Evolutionary conservation across 2,888 invertebrate genomes (phyloP).

Genomic region (Pristionchus arcanus): DNA sequence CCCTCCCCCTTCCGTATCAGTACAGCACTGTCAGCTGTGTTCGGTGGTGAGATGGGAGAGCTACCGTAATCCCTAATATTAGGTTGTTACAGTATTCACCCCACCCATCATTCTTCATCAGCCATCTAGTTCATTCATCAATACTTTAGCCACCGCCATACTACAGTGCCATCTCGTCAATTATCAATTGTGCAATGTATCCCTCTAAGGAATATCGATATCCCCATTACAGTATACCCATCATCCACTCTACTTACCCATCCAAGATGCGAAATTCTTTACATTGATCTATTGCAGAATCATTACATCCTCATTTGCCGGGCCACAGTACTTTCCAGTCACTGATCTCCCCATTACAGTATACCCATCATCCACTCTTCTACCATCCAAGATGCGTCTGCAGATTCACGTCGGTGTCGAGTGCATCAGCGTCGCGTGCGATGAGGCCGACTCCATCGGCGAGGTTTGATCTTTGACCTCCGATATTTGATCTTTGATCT

Average conservation of each 20-base stretch:
- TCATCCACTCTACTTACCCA: not conserved
- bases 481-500: not conserved
- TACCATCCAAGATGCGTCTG: slow-evolving; percentile 62
- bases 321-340: too few species aligned
- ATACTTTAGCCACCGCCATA: too few species aligned
- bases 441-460: slow-evolving; percentile 63
- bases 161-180: too few species aligned
- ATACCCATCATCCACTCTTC: not conserved
- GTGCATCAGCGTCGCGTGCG: slow-evolving; percentile 68
- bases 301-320: too few species aligned
- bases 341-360: not conserved
- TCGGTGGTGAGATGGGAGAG: not conserved
- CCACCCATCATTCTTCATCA: not conserved
- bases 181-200: too few species aligned
- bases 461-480: slow-evolving; percentile 37
- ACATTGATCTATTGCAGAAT: too few species aligned
- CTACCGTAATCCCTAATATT: not conserved
- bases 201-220: too few species aligned
- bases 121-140: too few species aligned
- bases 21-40: not conserved
- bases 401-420: slow-evolving; percentile 70
- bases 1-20: not conserved
- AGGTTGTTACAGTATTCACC: not conserved
- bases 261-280: slow-evolving; percentile 66
- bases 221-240: not conserved